Percentiles rank a stretch among this genome's conserved stretches.
phyloP scores from a whole-genome alignment of 2,797 vertebrate species.

The Enteromius trimaculatus region DNA sequence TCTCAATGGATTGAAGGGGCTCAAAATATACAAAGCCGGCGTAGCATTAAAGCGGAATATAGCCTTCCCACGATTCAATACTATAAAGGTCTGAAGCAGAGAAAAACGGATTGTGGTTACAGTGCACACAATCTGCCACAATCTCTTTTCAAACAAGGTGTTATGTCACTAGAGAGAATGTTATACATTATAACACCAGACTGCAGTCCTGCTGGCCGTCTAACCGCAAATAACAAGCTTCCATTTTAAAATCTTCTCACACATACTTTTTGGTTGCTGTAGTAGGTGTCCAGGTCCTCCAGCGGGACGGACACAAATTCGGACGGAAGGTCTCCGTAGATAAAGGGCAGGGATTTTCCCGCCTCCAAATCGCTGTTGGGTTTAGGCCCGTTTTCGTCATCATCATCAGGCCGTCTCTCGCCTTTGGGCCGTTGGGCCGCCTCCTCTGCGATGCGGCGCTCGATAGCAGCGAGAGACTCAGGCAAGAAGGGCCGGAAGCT shows the following conservation, averaged over 20 bases:
- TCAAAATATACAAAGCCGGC: slow-evolving; percentile 96
- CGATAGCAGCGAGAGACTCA: slow-evolving; percentile 94
- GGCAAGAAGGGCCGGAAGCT: slow-evolving; percentile 94
- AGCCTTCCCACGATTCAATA: slow-evolving; percentile 96
- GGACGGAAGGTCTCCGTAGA: slow-evolving; percentile 91
- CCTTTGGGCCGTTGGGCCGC: slow-evolving; percentile 86
- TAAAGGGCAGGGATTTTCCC: slow-evolving; percentile 94
- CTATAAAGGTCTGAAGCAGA: slow-evolving; percentile 96
- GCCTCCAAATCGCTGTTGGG: slow-evolving; percentile 98
- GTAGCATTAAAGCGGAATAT: slow-evolving; percentile 99
- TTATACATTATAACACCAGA: neutral
- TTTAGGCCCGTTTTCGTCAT: slow-evolving; percentile 91
- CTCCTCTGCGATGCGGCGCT: slow-evolving; percentile 92
- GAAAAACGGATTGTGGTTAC: slow-evolving; percentile 54
- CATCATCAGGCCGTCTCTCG: slow-evolving; percentile 79
- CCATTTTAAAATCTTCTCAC: neutral
- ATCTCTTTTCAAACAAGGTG: neutral
- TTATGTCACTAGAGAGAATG: slow-evolving; percentile 15
- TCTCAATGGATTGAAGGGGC: slow-evolving; percentile 95
- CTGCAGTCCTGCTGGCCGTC: neutral
- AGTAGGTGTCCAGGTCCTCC: slow-evolving; percentile 95
- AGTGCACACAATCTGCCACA: slow-evolving; percentile 22
- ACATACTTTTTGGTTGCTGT: slow-evolving; percentile 92
- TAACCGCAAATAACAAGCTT: neutral
- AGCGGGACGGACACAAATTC: slow-evolving; percentile 90